A percentile compares a stretch with the other conserved stretches of the same genome.
phyloP scores from a whole-genome alignment of 2,888 invertebrate genomes.

The Spatulosminthurus flaviceps region DNA sequence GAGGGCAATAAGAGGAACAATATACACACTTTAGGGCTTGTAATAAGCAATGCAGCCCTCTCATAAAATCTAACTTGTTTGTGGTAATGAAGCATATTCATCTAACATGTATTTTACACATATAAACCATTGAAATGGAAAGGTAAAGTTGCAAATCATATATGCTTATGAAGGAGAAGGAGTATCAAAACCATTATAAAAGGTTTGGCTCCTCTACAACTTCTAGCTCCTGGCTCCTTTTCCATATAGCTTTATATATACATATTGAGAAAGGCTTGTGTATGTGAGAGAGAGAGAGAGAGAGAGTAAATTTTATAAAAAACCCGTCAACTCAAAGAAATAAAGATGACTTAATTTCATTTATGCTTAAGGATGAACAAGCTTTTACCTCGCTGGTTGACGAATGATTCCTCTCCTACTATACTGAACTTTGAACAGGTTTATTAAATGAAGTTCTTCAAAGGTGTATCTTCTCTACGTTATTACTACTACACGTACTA shows the following conservation, averaged over 20 bases:
- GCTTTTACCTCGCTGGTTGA: conserved; percentile 10
- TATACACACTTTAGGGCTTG: not conserved
- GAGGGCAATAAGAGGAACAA: not conserved
- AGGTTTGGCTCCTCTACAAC: not conserved
- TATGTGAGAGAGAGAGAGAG: no score
- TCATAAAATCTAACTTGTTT: conserved; percentile 14
- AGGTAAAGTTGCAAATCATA: conserved; percentile 5
- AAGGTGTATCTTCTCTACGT: not conserved
- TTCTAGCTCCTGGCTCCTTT: not conserved
- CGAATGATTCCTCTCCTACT: conserved; percentile 2
- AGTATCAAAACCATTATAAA: not conserved
- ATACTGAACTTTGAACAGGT: conserved; percentile 15
- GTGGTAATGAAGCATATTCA: not conserved
- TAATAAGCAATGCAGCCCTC: not conserved
- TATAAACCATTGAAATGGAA: not conserved
- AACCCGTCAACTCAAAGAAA: conserved; percentile 6
- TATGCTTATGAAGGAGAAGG: not conserved
- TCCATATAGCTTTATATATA: not conserved
- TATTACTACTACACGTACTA: no score
- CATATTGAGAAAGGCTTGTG: no score
- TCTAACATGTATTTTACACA: no score
- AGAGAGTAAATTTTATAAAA: conserved; percentile 1
- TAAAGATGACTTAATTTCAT: conserved; percentile 38
- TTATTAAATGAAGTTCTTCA: conserved; percentile 27
- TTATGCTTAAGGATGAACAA: conserved; percentile 10